Base-by-base conservation (phyloP, 2,113 vertebrate genomes). In the Alces alces region DNA sequence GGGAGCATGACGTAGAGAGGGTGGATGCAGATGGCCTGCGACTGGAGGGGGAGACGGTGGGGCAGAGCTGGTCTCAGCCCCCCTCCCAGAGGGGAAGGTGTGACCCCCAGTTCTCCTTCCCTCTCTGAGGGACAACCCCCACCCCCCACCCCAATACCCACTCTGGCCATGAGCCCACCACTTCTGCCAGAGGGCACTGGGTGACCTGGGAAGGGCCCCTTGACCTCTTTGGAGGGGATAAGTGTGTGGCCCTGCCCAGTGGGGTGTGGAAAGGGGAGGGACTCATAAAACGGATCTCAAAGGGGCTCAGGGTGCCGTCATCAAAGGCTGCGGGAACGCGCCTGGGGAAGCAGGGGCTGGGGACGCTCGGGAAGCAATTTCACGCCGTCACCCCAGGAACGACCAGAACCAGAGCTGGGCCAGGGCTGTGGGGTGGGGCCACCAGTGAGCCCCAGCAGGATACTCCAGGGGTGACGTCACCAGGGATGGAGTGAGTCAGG, bases 1-100 rank as follows among this genome's bases (percentile, higher is more conserved):
- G 99, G 99, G 84, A 99, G 98, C 99, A 99, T 99, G 97, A 99
- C 97, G 0, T 99, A 99, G 70, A 99, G 99, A 0, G 99, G 99
- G 76, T 99, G 98, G 43, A 99, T 76, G 92, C 99, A 97, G 91
- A 99, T 99, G 0, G 99, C 98, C 78, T 98, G 97, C 36, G 99
- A 98, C 99, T 99, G 95, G 10, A 52, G 2, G 27, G 28, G 36
- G 54, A 47, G 54, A 52, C 25, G 28, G 36, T 0, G 30, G 39
- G 19, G 36, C 47, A 82, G 43, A n/a, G 64, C 6, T 50, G 78
- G 23, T 3, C 36, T 57, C 15, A 8, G 54, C 11, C 39, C 36
- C 12, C 43, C 10, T 12, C 27, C 66, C 39, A 43, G 19, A 54
- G 28, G 11, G 64, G 39, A 73, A 87, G 80, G 21, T 6, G 1